A percentile compares a stretch with the other conserved stretches of the same genome.
Conservation (phyloP, 2,888 invertebrate genomes). For the Malthinus flaveolus region DNA sequence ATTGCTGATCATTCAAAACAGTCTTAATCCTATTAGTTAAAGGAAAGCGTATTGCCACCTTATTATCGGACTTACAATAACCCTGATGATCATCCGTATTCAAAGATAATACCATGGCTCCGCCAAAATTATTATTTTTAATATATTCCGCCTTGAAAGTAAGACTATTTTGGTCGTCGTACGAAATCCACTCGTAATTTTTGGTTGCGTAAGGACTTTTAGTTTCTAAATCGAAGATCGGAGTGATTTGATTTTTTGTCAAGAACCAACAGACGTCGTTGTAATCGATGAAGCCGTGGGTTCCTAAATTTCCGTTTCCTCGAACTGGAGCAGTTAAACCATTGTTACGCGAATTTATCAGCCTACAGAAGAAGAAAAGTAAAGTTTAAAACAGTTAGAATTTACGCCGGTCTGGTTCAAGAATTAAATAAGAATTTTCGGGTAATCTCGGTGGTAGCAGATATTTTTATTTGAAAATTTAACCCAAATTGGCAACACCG, state of each 20-base stretch:
- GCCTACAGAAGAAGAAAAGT: slow-evolving; percentile 45
- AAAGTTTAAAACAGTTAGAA: too few relatives aligned
- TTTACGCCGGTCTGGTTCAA: too few relatives aligned
- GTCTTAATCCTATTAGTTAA: slow-evolving; percentile 40
- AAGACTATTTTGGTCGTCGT: slow-evolving; percentile 73
- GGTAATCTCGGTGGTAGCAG: too few relatives aligned
- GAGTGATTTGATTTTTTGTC: slow-evolving; percentile 57
- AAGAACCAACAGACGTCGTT: slow-evolving; percentile 71
- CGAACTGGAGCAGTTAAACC: slow-evolving; percentile 71
- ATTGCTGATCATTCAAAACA: slow-evolving; percentile 39
- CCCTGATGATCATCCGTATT: slow-evolving; percentile 78
- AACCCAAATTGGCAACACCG: too few relatives aligned
- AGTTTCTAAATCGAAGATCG: slow-evolving; percentile 67
- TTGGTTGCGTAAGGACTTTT: slow-evolving; percentile 77
- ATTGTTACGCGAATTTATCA: slow-evolving; percentile 69
- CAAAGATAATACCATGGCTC: slow-evolving; percentile 83
- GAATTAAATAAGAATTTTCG: too few relatives aligned
- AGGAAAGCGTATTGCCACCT: slow-evolving; percentile 52
- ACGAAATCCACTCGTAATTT: slow-evolving; percentile 80
- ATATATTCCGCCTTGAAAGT: slow-evolving; percentile 66
- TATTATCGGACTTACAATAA: slow-evolving; percentile 54
- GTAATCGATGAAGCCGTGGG: slow-evolving; percentile 71
- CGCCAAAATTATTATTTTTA: slow-evolving; percentile 66
- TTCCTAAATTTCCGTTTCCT: slow-evolving; percentile 69
- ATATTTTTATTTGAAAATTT: too few relatives aligned